Conservation (phyloP, 2,797 vertebrate genomes). For the Diplodus sargus region DNA sequence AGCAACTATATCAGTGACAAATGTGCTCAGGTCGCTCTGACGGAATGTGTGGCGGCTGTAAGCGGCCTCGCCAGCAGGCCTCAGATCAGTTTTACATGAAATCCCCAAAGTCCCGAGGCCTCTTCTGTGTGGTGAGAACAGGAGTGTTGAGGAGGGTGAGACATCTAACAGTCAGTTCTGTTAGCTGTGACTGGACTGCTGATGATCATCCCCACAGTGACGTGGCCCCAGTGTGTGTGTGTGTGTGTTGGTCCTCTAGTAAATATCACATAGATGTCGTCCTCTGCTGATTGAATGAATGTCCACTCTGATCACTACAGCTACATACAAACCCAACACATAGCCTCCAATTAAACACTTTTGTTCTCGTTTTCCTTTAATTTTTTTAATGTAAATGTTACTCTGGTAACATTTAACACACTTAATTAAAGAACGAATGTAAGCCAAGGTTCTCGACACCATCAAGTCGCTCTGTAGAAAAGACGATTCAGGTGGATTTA, state of each 20-base stretch:
- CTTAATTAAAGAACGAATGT: background rate
- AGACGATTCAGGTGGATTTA: background rate
- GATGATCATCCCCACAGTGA: conserved; percentile 61
- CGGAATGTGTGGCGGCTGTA: conserved; percentile 36
- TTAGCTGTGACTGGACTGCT: conserved; percentile 67
- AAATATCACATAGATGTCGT: conserved; percentile 15
- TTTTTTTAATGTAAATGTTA: background rate
- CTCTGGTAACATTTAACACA: background rate
- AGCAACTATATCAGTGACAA: conserved; percentile 49
- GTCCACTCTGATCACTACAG: background rate
- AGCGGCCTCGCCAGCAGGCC: conserved; percentile 54
- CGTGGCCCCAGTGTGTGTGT: conserved; percentile 33
- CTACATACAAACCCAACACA: background rate
- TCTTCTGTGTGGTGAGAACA: conserved; percentile 59
- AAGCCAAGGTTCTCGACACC: background rate
- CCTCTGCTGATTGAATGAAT: conserved; percentile 13
- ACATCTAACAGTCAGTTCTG: conserved; percentile 69
- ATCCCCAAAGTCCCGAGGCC: conserved; percentile 47
- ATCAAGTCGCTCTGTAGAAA: background rate
- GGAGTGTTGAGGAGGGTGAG: conserved; percentile 56
- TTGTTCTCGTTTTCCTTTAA: background rate
- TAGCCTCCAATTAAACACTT: background rate
- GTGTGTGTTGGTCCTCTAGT: conserved; percentile 12
- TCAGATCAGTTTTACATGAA: conserved; percentile 70
- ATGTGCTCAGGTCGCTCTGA: conserved; percentile 34